These are phyloP conservation scores for Semotilus atromaculatus DNA, from an alignment of 2,797 vertebrate genomes.

Conservation along the genomic window DNA sequence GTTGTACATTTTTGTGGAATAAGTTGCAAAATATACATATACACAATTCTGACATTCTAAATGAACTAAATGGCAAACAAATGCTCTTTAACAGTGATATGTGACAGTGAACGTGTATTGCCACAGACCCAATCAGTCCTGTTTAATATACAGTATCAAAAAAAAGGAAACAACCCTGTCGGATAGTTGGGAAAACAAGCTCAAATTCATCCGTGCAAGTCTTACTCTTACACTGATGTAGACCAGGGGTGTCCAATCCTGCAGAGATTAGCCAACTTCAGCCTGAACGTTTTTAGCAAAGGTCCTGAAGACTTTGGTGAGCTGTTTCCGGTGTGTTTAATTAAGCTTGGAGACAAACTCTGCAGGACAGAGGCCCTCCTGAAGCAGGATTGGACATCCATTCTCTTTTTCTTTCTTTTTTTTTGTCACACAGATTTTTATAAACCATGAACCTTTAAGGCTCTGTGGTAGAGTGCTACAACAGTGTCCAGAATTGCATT, in stretches of 20 bases:
- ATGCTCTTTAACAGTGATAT: constrained; percentile 26
- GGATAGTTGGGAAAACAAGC: constrained; percentile 21
- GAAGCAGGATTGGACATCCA: not conserved
- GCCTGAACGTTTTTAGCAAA: not conserved
- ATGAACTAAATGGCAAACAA: constrained; percentile 5
- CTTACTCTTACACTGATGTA: not conserved
- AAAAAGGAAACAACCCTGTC: constrained; percentile 42
- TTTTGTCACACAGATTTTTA: not conserved
- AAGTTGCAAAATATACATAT: constrained; percentile 54
- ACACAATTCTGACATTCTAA: constrained; percentile 10
- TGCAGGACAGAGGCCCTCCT: not conserved
- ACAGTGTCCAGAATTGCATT: not conserved
- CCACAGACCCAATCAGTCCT: constrained; percentile 52
- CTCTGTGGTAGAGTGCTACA: constrained; percentile 17
- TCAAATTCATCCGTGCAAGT: constrained; percentile 22
- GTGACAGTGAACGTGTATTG: constrained; percentile 43
- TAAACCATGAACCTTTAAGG: constrained; percentile 34
- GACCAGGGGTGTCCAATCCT: not conserved
- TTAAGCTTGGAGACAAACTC: too few relatives aligned
- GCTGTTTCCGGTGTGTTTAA: not conserved
- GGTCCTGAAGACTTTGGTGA: not conserved
- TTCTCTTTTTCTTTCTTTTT: too few relatives aligned
- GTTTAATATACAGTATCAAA: constrained; percentile 43
- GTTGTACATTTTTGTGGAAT: constrained; percentile 49
- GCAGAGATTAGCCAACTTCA: not conserved